These are phyloP conservation scores for Spodoptera littoralis DNA, from an alignment of 2,888 invertebrate genomes.

Conservation along the genomic window DNA sequence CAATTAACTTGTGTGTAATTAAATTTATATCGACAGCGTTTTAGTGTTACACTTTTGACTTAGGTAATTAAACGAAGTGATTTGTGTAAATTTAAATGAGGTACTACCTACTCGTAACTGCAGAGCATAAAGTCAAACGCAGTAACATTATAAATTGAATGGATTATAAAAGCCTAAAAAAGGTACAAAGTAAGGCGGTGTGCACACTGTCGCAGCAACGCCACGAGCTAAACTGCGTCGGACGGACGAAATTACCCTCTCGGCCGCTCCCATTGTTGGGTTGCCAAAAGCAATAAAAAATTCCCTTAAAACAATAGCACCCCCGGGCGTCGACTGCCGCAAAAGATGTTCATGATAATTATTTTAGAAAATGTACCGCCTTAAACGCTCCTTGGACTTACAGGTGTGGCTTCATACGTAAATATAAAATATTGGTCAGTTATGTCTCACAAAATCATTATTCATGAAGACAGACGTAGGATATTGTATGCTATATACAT, in stretches of 20 bases:
- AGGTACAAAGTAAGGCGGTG: constrained; percentile 62
- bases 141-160: constrained; percentile 60
- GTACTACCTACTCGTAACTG: constrained; percentile 5
- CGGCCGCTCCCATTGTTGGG: constrained; percentile 84
- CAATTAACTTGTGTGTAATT: constrained; percentile 57
- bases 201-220: constrained; percentile 69
- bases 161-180: constrained; percentile 63
- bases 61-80: constrained; percentile 32
- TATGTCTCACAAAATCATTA: constrained; percentile 49
- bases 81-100: constrained; percentile 39
- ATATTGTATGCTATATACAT: constrained; percentile 17
- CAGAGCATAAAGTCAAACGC: constrained; percentile 45
- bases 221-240: constrained; percentile 72
- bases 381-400: constrained; percentile 81
- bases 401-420: constrained; percentile 80
- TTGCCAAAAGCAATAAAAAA: constrained; percentile 86
- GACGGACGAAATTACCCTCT: constrained; percentile 78
- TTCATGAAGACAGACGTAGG: constrained; percentile 22
- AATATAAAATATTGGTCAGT: constrained; percentile 59
- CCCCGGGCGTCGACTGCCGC: constrained; percentile 82
- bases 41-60: constrained; percentile 40
- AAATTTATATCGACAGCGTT: constrained; percentile 51
- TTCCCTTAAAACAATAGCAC: constrained; percentile 86
- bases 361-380: constrained; percentile 83
- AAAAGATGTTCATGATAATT: constrained; percentile 86